Percentiles rank a stretch among this genome's conserved stretches.
These are phyloP conservation scores for Brachirus orientalis DNA, from an alignment of 2,113 vertebrate genomes.

Conservation along the genomic window DNA sequence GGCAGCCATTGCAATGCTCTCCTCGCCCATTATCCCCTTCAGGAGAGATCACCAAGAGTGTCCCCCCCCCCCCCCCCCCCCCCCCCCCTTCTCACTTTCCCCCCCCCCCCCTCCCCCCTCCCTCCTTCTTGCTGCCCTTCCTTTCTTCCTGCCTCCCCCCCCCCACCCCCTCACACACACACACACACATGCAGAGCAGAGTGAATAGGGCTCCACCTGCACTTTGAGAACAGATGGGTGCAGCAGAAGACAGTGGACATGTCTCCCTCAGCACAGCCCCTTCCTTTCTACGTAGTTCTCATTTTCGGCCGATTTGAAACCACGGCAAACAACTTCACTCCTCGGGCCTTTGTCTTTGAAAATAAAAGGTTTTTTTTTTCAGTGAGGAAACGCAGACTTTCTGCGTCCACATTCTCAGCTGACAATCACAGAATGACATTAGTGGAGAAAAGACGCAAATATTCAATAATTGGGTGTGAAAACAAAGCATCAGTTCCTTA, in stretches of 20 bases:
- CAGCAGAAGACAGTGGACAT: constrained; percentile 80
- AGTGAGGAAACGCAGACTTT: constrained; percentile 30
- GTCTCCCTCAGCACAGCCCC: constrained; percentile 52
- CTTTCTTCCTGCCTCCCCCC: constrained; percentile 74
- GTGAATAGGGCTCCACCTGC: constrained; percentile 86
- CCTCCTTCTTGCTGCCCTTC: constrained; percentile 78
- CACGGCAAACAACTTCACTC: constrained; percentile 55
- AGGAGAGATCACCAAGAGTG: constrained; percentile 82
- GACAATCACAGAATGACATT: constrained; percentile 19
- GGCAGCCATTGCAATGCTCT: constrained; percentile 85
- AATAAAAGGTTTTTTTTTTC: constrained; percentile 60
- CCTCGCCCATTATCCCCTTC: constrained; percentile 85
- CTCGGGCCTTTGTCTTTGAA: constrained; percentile 58
- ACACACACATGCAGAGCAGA: constrained; percentile 68
- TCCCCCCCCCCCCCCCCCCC: constrained; percentile 48
- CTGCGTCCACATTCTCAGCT: constrained; percentile 24
- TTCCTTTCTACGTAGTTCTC: constrained; percentile 50
- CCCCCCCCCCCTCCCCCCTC: constrained; percentile 75
- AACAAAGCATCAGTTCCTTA: constrained; percentile 55
- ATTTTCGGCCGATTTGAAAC: constrained; percentile 49
- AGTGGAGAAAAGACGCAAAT: constrained; percentile 21
- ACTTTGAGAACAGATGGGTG: constrained; percentile 84
- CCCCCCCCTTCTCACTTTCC: constrained; percentile 61
- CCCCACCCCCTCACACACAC: constrained; percentile 31
- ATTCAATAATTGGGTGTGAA: constrained; percentile 36